Conservation (phyloP, 2,113 vertebrate genomes). For the Elaphurus davidianus region DNA sequence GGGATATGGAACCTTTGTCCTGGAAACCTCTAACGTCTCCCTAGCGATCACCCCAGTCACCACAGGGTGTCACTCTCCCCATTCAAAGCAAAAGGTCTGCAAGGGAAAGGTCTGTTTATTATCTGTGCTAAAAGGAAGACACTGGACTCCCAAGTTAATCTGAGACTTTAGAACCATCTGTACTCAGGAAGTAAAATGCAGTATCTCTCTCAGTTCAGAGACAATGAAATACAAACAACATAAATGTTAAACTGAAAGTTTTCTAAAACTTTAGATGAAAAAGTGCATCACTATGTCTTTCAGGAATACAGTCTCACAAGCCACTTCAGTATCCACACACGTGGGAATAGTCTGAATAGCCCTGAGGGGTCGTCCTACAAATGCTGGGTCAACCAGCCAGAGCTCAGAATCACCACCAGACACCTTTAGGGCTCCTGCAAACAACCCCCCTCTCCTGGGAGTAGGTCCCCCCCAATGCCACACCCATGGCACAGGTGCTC, state of each 20-base stretch:
- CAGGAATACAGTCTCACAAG: background rate
- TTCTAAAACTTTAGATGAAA: background rate
- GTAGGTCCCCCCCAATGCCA: background rate
- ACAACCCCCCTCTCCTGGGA: background rate
- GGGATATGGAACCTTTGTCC: background rate
- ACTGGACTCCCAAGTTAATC: background rate
- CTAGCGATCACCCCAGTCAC: background rate
- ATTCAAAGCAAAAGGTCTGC: background rate
- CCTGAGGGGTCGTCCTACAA: background rate
- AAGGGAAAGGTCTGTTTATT: background rate
- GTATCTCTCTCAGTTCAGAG: background rate
- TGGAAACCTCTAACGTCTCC: background rate
- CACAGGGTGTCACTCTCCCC: conserved; percentile 76
- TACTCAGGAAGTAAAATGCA: background rate
- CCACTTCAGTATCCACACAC: background rate
- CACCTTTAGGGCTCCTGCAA: background rate
- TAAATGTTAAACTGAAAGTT: background rate
- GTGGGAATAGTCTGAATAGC: background rate
- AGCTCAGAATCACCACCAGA: background rate
- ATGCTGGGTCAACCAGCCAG: background rate
- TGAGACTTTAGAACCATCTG: background rate
- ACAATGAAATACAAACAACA: background rate
- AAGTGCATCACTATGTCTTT: background rate
- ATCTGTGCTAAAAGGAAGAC: background rate
- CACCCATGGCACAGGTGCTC: background rate